These are phyloP conservation scores for Diabrotica undecimpunctata DNA, from an alignment of 1,140 invertebrate species.

Conservation along the genomic window DNA sequence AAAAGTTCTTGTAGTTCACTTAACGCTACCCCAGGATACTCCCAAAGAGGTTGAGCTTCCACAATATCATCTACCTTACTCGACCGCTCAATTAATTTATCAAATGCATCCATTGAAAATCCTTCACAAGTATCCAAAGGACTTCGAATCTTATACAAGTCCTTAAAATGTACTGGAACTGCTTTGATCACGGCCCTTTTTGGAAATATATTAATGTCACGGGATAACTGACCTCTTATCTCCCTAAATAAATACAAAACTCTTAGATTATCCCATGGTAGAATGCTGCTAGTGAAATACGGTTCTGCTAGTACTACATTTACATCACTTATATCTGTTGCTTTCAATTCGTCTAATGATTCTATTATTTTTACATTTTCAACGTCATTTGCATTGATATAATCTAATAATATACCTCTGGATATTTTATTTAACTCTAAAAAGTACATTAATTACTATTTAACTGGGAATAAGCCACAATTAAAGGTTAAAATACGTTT, in stretches of 20 bases:
- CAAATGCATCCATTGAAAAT: conserved; percentile 82
- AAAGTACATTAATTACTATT: conserved; percentile 64
- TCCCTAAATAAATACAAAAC: conserved; percentile 67
- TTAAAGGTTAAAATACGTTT: too few relatives aligned
- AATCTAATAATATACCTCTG: conserved; percentile 57
- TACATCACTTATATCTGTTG: conserved; percentile 51
- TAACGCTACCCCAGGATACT: conserved; percentile 75
- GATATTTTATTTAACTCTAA: conserved; percentile 64
- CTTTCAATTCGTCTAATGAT: conserved; percentile 45
- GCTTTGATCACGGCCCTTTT: conserved; percentile 63
- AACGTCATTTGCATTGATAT: conserved; percentile 51
- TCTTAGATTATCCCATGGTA: conserved; percentile 89
- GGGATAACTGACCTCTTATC: conserved; percentile 48
- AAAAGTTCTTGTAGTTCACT: conserved; percentile 54
- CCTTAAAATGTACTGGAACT: conserved; percentile 78
- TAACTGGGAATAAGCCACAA: too few relatives aligned
- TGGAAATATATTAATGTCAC: conserved; percentile 55
- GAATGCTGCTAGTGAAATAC: conserved; percentile 72
- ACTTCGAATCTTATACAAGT: conserved; percentile 89
- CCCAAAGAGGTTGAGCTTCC: conserved; percentile 92
- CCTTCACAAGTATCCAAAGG: conserved; percentile 78
- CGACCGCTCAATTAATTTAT: conserved; percentile 79
- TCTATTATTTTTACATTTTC: conserved; percentile 54
- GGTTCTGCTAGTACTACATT: conserved; percentile 81
- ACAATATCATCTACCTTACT: conserved; percentile 71